Base-by-base conservation (phyloP, 2,888 invertebrate species). In the Yponomeuta sedellus region DNA sequence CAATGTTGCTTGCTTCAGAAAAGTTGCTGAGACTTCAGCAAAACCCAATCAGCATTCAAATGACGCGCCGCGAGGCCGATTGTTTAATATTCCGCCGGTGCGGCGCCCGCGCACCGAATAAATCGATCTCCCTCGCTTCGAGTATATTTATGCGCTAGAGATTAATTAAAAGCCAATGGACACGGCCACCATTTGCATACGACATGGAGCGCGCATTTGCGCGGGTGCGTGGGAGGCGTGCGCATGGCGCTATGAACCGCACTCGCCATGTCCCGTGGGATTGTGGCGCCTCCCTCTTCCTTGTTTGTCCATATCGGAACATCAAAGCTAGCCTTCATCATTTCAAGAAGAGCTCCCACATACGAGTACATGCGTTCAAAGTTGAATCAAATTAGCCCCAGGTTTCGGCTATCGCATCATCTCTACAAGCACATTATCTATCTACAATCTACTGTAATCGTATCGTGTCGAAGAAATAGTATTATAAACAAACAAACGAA, bases 141-240 rank as follows among this genome's bases (percentile, higher is more conserved):
- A 72, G 79, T 77, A 87, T 90, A 88, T 90, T 90, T 89, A 89
- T 88, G 84, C 83, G 80, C 82, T 82, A 84, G 81, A 86, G 88
- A 90, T 89, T 89, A 91, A 91, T 90, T 89, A 89, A 88, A 83
- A 78, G 77, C 77, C 78, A 82, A 82, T 82, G 81, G 82, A 83
- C 89, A 89, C 87, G 77, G 86, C 79, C 77, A 78, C 61, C 83
- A 92, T 92, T 92, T 85, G 87, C 91, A 92, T 92, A 91, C 75
- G 84, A 91, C 91, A 92, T 82, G 90, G 85, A 77, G 86, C 78
- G 83, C 85, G 91, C 91, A 91, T 91, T 91, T 88, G 87, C 85
- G 77, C 73, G 74, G 71, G 75, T 72, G 74, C 78, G 86, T 85
- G 85, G 85, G 88, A 19, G 62, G 67, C 70, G 61, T 64, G 66